These are phyloP conservation scores for Mesochorus sp. DNA, from an alignment of 2,888 invertebrate genomes.

Conservation along the genomic window DNA sequence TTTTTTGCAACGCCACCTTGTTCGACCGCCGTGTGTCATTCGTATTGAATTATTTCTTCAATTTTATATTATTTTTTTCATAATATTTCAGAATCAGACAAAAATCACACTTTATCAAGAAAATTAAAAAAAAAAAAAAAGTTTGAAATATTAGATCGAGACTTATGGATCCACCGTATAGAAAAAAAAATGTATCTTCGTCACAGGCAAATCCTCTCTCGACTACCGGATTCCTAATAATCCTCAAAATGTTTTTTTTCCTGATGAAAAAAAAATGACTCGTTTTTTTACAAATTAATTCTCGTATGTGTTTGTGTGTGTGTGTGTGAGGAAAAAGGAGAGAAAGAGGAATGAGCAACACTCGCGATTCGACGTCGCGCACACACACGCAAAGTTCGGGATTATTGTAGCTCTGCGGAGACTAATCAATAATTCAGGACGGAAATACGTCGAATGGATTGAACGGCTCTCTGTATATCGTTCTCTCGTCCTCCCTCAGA, in stretches of 20 bases:
- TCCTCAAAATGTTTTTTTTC: conserved; percentile 12
- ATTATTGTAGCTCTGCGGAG: conserved; percentile 37
- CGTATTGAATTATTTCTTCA: not conserved
- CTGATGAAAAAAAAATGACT: conserved; percentile 5
- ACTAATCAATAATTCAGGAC: conserved; percentile 56
- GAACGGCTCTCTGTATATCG: conserved; percentile 59
- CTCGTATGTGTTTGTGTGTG: too few relatives aligned
- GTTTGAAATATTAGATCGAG: not conserved
- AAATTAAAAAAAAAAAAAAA: not conserved
- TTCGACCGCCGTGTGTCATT: conserved; percentile 26
- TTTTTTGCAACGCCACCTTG: conserved; percentile 53
- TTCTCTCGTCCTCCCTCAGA: conserved; percentile 30
- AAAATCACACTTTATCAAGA: not conserved
- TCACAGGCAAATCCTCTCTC: too few relatives aligned
- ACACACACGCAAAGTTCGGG: conserved; percentile 43
- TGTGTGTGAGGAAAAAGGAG: too few relatives aligned
- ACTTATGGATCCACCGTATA: too few relatives aligned
- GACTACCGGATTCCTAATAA: too few relatives aligned
- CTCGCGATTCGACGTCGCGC: conserved; percentile 2
- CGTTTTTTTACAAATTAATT: conserved; percentile 47
- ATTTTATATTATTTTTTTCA: too few relatives aligned
- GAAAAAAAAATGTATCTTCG: conserved; percentile 10
- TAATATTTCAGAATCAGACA: too few relatives aligned
- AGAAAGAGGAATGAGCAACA: too few relatives aligned
- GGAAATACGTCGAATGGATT: conserved; percentile 48